phyloP scores from a whole-genome alignment of 2,797 vertebrate species.

The Bufotes viridis region DNA sequence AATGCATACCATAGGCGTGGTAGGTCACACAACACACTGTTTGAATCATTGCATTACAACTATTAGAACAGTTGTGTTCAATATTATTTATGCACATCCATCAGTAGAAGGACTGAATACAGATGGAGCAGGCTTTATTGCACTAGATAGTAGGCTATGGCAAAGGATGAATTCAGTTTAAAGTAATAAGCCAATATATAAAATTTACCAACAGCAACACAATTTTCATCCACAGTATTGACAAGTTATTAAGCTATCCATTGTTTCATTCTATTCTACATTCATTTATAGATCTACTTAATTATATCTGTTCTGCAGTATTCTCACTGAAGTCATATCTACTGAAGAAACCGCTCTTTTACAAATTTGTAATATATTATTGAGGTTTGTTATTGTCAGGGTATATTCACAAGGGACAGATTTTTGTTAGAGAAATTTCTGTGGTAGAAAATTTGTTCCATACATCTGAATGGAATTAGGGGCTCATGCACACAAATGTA shows the following conservation, averaged over 20 bases:
- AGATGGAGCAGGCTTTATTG: constrained; percentile 22
- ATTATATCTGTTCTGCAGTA: not conserved
- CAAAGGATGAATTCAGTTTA: constrained; percentile 9
- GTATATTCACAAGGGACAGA: not conserved
- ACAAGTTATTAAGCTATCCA: not conserved
- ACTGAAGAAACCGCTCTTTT: not conserved
- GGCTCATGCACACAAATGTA: no score
- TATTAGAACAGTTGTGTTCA: not conserved
- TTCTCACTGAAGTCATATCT: not conserved
- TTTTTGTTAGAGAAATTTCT: not conserved
- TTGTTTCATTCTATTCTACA: not conserved
- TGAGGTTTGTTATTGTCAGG: not conserved
- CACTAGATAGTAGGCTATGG: not conserved
- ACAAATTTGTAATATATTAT: not conserved
- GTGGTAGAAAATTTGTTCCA: no score
- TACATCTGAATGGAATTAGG: no score
- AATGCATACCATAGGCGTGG: constrained; percentile 13
- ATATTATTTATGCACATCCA: not conserved
- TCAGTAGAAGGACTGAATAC: not conserved
- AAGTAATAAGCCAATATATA: constrained; percentile 11
- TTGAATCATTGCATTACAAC: constrained; percentile 16
- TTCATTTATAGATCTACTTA: not conserved
- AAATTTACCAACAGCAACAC: not conserved
- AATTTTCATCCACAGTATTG: not conserved
- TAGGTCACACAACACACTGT: not conserved